Conservation (phyloP, 2,797 vertebrate genomes). For the Sebastes iracundus region DNA sequence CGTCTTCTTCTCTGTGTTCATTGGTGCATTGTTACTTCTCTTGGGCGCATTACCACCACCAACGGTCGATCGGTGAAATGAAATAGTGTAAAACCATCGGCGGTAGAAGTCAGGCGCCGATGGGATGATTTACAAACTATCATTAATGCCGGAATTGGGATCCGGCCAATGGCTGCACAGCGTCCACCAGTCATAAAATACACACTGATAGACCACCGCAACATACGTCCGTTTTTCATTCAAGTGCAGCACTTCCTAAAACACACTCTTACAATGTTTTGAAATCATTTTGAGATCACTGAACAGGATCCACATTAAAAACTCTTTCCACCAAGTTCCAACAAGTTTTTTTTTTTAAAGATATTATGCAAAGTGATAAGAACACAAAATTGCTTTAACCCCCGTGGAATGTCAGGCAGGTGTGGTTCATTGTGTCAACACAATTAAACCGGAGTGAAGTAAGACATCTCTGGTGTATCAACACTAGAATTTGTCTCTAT, state of each 20-base stretch:
- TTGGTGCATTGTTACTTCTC: neutral
- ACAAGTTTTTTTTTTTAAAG: neutral
- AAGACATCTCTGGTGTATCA: neutral
- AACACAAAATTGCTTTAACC: neutral
- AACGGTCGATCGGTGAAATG: too few species aligned
- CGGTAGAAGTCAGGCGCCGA: too few species aligned
- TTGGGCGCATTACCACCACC: neutral
- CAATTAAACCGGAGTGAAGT: neutral
- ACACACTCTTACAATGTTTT: neutral
- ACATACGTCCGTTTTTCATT: neutral
- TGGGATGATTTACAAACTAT: too few species aligned
- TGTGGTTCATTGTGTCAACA: constrained; percentile 1
- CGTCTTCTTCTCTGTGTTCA: neutral
- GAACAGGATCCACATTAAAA: neutral
- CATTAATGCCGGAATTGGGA: too few species aligned
- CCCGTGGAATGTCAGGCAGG: neutral
- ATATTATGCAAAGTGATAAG: neutral
- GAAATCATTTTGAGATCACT: neutral
- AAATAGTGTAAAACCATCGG: neutral
- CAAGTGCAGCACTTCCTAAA: neutral
- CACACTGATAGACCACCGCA: neutral
- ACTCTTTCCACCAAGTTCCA: neutral
- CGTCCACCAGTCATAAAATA: neutral
- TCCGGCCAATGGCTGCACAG: too few species aligned
- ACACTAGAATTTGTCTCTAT: neutral